Base-by-base conservation (phyloP, 2,113 vertebrate species). In the Phalacrocorax aristotelis region DNA sequence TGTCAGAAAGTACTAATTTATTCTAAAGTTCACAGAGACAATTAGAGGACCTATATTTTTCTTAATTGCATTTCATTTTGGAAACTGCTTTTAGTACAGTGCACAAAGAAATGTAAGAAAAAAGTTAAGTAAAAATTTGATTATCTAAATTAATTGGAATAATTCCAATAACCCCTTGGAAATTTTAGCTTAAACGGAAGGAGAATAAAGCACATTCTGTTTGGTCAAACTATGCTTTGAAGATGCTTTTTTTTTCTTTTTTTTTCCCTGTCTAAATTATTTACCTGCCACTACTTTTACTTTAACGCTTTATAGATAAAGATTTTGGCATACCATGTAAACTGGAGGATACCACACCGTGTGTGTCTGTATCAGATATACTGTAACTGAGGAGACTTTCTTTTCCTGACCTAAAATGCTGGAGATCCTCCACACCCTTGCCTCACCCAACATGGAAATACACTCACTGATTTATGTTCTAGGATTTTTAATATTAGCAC, bases 221-320 rank as follows among this genome's bases (percentile, higher is more conserved):
- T 94, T 92, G 85, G 90, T 91, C 80, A 96, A 79, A 71, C 65
- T 77, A 40, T 90, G 54, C 38, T 79, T 97, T 97, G 87, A 90
- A 95, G 86, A 83, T 89, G 65, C 72, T 74, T 96, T 98, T 95
- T 95, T 87, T 94, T 94, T 87, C 15, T 42, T 42, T 42, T 89
- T 38, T 38, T 38, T 38, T 38, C 38, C 86, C 92, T 69, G 12
- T 96, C 95, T 97, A 57, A 95, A 95, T 95, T 95, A 97, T 98
- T 98, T 98, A 98, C 96, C 95, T 98, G 92, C 78, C 92, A 65
- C 77, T 95, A 85, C 62, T 95, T 96, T 98, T 96, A 95, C 90
- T 95, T 96, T 76, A 95, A 94, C 71, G 75, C 80, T 90, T 94
- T 95, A 77, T 92, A 96, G 95, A 94, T 97, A 97, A 97, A 94